These are phyloP conservation scores for Plebejus anna DNA, from an alignment of 2,888 invertebrate species.

Conservation along the genomic window DNA sequence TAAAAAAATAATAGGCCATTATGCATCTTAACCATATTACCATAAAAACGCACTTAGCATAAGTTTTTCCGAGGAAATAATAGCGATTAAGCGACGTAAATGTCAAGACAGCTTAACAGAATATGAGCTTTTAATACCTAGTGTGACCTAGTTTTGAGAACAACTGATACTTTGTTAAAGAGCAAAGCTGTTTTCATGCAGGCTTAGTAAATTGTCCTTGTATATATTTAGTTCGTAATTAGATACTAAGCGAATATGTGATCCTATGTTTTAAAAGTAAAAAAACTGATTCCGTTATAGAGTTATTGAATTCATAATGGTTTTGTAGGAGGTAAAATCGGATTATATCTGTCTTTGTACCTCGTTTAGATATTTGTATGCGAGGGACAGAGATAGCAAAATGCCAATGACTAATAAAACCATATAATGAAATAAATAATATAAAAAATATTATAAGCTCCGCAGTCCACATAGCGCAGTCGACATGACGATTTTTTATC, in stretches of 20 bases:
- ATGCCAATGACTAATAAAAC: background rate
- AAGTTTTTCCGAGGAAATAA: background rate
- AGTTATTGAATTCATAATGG: background rate
- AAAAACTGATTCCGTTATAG: slow-evolving; percentile 27
- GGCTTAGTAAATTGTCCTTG: slow-evolving; percentile 20
- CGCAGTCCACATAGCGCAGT: background rate
- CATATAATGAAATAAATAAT: too few species aligned
- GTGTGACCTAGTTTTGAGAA: slow-evolving; percentile 22
- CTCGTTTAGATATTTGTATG: background rate
- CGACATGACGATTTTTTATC: too few species aligned
- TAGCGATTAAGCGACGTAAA: background rate
- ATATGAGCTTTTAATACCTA: slow-evolving; percentile 26
- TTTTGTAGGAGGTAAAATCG: background rate
- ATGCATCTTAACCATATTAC: background rate
- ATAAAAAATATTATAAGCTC: background rate
- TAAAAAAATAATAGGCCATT: background rate
- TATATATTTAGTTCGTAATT: slow-evolving; percentile 41
- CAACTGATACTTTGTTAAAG: slow-evolving; percentile 12
- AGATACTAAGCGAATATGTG: slow-evolving; percentile 71
- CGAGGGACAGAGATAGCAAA: background rate
- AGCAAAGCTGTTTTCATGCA: background rate
- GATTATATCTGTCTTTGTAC: background rate
- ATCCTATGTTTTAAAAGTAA: slow-evolving; percentile 55
- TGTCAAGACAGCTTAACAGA: slow-evolving; percentile 19
- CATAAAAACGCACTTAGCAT: background rate